Conservation (phyloP, 2,113 vertebrate genomes). For the Fregata magnificens region DNA sequence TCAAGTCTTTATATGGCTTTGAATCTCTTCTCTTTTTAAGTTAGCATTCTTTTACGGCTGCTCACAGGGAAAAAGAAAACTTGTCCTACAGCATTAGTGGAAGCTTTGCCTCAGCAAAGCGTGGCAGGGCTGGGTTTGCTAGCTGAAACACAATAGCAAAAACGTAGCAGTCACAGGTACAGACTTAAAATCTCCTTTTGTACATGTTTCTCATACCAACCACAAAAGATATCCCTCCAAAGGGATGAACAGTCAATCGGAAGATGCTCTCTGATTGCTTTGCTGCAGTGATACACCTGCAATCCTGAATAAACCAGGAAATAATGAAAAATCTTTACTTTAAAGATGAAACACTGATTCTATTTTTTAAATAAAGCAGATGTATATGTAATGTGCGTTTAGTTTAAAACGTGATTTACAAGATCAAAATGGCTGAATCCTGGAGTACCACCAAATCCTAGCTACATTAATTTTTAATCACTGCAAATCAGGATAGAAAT, state of each 20-base stretch:
- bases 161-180: rapidly evolving
- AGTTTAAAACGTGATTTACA: constrained; percentile 28
- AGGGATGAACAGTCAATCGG: not conserved
- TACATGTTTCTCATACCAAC: not conserved
- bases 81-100: not conserved
- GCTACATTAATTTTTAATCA: constrained; percentile 28
- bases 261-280: not conserved
- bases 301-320: not conserved
- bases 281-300: not conserved
- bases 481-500: constrained; percentile 1
- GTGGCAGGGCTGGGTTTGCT: not conserved
- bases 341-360: not conserved
- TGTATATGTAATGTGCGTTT: not conserved
- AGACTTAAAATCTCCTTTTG: not conserved
- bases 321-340: not conserved
- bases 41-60: not conserved
- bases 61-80: not conserved
- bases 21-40: not conserved
- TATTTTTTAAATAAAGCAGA: not conserved
- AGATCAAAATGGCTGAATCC: constrained; percentile 6
- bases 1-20: not conserved
- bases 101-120: not conserved
- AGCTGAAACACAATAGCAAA: not conserved
- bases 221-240: not conserved
- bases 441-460: not conserved